Evolutionary conservation across 2,888 invertebrate genomes (phyloP), one percentile per base, ranked within the genome.

Genomic region (Amblyjoppa proteus): DNA sequence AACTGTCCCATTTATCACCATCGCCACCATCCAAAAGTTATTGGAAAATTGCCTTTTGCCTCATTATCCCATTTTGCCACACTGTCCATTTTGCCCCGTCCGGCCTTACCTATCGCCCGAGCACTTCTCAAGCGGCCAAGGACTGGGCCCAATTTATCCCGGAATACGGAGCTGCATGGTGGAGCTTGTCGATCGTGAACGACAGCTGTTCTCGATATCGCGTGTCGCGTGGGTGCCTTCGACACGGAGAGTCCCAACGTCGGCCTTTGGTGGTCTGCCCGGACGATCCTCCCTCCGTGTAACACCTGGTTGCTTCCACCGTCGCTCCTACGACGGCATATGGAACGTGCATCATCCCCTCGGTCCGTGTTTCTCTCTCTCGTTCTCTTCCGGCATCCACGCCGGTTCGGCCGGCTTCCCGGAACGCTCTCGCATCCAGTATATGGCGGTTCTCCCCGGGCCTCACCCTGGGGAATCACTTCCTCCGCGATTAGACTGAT

Each of bases 401-500:
- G 49, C 81, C 58, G 38, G 58, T 80, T 73, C 64, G 4, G 64
- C 56, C 78, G 66, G 75, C 61, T 58, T 20, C 51, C 28, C 31
- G 78, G 56, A 74, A 71, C 82, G 41, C n/a, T 53, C 68, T 56
- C 73, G 69, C 34, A 56, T 68, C 58, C 66, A 70, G 77, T 81
- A 64, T 64, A 69, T 20, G 58, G 69, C 51, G 51, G 41, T 68
- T 49, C 69, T 61, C 88, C 76, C 79, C 85, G 77, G 25, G 68
- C 69, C 80, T 58, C 66, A 77, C 76, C 83, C 83, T 84, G 58
- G 87, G 89, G 89, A 89, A 90, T 90, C 90, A 88, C 87, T 90
- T 91, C 89, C 90, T 89, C 87, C 87, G 84, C 88, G 90, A 90
- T 91, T 90, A 90, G 90, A 89, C 90, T 89, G 90, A 90, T 91